Percentiles rank a stretch among this genome's conserved stretches.
These are phyloP conservation scores for Eptatretus burgeri DNA, from an alignment of 2,113 vertebrate genomes.

Conservation along the genomic window DNA sequence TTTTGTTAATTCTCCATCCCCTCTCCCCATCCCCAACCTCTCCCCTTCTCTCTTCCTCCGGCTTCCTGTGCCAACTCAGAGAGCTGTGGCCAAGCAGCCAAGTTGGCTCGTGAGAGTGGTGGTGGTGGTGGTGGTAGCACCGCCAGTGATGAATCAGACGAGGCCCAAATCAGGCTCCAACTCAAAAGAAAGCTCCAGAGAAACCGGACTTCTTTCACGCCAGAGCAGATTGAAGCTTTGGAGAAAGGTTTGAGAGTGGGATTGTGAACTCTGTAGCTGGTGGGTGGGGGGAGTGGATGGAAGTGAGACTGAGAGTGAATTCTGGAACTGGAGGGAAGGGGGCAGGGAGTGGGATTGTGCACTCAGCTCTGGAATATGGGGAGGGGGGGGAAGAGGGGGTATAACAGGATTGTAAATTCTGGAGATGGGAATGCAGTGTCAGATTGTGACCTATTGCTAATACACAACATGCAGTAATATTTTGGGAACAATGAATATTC, in stretches of 20 bases:
- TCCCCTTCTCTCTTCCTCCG: neutral
- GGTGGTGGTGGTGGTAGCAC: neutral
- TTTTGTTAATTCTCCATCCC: neutral
- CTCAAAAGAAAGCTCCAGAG: slow-evolving; percentile 46
- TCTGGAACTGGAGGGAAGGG: no score
- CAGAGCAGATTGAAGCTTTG: slow-evolving; percentile 45
- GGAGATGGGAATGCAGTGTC: no score
- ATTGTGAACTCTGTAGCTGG: neutral
- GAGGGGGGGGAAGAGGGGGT: no score
- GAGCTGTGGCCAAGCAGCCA: neutral
- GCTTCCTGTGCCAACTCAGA: neutral
- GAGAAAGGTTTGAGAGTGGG: slow-evolving; percentile 27
- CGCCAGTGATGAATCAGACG: slow-evolving; percentile 21
- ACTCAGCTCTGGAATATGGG: no score
- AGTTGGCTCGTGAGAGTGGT: neutral
- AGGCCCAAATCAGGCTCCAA: slow-evolving; percentile 39
- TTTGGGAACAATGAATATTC: no score
- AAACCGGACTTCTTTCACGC: slow-evolving; percentile 42
- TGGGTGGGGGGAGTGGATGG: no score
- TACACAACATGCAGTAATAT: no score
- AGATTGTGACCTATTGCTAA: no score
- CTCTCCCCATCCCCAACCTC: neutral
- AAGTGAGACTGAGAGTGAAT: no score
- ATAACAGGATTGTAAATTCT: no score
- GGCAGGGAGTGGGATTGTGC: neutral